These are phyloP conservation scores for Pelobates cultripes DNA, from an alignment of 2,797 vertebrate species.

Conservation along the genomic window DNA sequence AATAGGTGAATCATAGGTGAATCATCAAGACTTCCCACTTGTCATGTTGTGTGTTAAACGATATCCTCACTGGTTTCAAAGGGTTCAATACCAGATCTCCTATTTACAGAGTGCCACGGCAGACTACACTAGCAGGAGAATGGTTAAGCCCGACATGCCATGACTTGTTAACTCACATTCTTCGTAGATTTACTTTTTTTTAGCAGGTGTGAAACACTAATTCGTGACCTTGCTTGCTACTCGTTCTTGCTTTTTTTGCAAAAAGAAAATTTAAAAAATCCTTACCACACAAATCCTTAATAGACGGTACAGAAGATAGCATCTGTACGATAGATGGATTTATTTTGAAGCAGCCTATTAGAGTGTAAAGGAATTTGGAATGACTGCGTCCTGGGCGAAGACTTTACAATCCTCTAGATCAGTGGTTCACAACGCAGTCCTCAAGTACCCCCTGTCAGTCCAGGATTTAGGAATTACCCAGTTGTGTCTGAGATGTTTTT, in stretches of 20 bases:
- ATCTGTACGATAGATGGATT: not conserved
- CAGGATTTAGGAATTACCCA: too few relatives aligned
- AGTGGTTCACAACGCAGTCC: too few relatives aligned
- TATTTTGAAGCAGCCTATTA: conserved; percentile 18
- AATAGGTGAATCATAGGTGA: too few relatives aligned
- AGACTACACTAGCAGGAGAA: not conserved
- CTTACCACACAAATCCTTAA: conserved; percentile 28
- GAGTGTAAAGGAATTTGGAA: conserved; percentile 44
- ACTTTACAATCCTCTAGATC: not conserved
- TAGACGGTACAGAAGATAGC: conserved; percentile 42
- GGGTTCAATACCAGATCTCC: not conserved
- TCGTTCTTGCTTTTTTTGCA: not conserved
- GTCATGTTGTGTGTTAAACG: too few relatives aligned
- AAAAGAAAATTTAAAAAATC: conserved; percentile 12
- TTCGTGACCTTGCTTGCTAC: conserved; percentile 24
- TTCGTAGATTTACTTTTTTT: conserved; percentile 34
- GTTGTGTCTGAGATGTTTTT: too few relatives aligned
- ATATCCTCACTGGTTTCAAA: not conserved
- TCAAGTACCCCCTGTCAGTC: too few relatives aligned
- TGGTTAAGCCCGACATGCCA: conserved; percentile 28
- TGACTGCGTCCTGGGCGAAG: not conserved
- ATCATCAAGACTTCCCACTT: too few relatives aligned
- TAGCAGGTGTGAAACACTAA: conserved; percentile 34
- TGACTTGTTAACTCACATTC: conserved; percentile 49
- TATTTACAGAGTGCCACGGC: not conserved